These are phyloP conservation scores for Tribolium madens DNA, from an alignment of 1,140 invertebrate species.

Conservation along the genomic window DNA sequence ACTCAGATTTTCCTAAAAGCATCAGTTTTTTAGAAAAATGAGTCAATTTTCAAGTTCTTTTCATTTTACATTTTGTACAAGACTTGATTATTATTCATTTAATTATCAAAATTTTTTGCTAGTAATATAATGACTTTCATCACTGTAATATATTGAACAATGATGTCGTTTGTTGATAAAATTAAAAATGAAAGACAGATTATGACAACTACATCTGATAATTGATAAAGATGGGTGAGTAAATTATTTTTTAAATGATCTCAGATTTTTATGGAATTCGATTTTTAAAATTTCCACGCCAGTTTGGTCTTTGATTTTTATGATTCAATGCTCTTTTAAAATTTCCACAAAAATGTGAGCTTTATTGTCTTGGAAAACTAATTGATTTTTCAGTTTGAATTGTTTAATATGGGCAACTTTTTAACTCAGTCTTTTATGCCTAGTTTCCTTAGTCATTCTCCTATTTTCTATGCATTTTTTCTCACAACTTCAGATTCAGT, in stretches of 20 bases:
- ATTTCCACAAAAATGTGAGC: too few relatives aligned
- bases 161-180: conserved; percentile 37
- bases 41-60: conserved; percentile 13
- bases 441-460: too few relatives aligned
- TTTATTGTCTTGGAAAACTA: too few relatives aligned
- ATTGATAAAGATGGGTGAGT: too few relatives aligned
- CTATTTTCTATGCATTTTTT: too few relatives aligned
- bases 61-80: conserved; percentile 24
- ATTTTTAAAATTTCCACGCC: neutral
- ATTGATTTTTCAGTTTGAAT: too few relatives aligned
- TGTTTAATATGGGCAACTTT: too few relatives aligned
- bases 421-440: too few relatives aligned
- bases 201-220: neutral
- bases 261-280: neutral
- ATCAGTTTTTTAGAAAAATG: too few relatives aligned
- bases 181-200: conserved; percentile 23
- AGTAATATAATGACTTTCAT: conserved; percentile 27
- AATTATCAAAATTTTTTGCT: conserved; percentile 31
- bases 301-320: neutral
- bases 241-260: too few relatives aligned
- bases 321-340: neutral
- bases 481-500: too few relatives aligned
- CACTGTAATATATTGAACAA: conserved; percentile 10
- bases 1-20: too few relatives aligned
- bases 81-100: conserved; percentile 28